Percentiles rank a stretch among this genome's conserved stretches.
phyloP scores from a whole-genome alignment of 2,113 vertebrate genomes.

The Neotoma lepida region DNA sequence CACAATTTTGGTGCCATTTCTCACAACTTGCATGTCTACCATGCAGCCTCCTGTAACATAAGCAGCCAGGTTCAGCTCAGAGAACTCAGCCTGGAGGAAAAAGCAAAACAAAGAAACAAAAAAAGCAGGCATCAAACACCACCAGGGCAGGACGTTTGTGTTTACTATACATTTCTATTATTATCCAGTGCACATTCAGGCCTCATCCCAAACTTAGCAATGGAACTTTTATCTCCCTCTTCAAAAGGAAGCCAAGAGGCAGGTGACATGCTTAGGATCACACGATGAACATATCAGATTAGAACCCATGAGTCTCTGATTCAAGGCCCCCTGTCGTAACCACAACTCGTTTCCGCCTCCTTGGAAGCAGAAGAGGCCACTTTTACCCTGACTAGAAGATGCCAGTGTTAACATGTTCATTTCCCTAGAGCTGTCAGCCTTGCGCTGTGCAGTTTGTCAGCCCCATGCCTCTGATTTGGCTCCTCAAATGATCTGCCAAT shows the following conservation, averaged over 20 bases:
- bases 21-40: conserved; percentile 95
- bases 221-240: not conserved
- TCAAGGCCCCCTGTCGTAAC: not conserved
- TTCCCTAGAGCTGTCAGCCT: not conserved
- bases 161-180: accelerated
- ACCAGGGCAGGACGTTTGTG: not conserved
- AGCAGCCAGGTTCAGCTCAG: conserved; percentile 94
- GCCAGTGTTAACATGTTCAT: not conserved
- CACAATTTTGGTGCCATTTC: conserved; percentile 94
- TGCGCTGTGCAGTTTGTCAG: too few species aligned
- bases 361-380: not conserved
- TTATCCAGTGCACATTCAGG: not conserved
- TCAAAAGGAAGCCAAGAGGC: conserved; percentile 4
- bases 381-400: not conserved
- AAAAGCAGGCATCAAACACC: not conserved
- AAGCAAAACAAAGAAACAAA: conserved; percentile 57
- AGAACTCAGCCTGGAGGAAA: conserved; percentile 93
- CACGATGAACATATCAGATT: not conserved
- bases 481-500: not conserved
- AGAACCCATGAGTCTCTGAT: not conserved
- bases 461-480: not conserved
- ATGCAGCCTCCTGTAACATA: conserved; percentile 93
- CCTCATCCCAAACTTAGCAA: not conserved
- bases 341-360: not conserved
- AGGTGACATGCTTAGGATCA: not conserved